Base-by-base conservation (phyloP, 2,888 invertebrate genomes). In the Mythimna lalbum region DNA sequence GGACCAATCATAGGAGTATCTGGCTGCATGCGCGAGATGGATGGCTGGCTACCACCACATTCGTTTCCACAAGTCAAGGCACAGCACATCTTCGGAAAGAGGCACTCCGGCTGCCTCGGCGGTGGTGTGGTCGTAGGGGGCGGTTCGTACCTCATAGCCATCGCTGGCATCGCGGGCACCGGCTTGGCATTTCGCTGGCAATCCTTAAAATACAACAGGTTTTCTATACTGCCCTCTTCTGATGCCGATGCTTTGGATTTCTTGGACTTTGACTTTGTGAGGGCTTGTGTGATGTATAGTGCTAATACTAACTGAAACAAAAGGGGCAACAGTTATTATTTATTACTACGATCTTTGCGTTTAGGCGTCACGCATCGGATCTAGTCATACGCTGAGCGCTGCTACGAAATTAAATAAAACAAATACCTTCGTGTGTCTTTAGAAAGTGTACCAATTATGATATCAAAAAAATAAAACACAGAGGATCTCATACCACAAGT, bases 221-320 rank as follows among this genome's bases (percentile, higher is more conserved):
- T 95, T 60, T 95, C 95, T 57, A 95, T 93, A 60, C 94, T 94
- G 68, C 94, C 94, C 73, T 94, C 94, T 4, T 92, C 94, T 27
- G 93, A 93, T 3, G 92, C 89, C 4, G 89, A 90, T 0, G 63
- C 66, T 60, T 88, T 78, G 52, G 86, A 87, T 49, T 76, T 85
- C 39, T 33, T 81, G 2, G 59, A 63, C 17, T 31, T 76, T 27
- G 73, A 69, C 61, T 86, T 92, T 27, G 92, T 77, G 1, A 87
- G 12, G 2, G 85, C 81, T 50, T 78, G 76, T 2, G 90, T 81
- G 50, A 92, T 76, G 52, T 91, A 90, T 4, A 93, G 72, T 21
- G 85, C 76, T 65, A 93, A 80, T 70, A 92, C 56, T 64, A 93
- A 82, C 94, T 95, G 90, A 10, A 91, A 92, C 49, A 66, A 36